Percentiles rank a stretch among this genome's conserved stretches.
These are phyloP conservation scores for Euschistus heros DNA, from an alignment of 1,140 invertebrate species.

Conservation along the genomic window DNA sequence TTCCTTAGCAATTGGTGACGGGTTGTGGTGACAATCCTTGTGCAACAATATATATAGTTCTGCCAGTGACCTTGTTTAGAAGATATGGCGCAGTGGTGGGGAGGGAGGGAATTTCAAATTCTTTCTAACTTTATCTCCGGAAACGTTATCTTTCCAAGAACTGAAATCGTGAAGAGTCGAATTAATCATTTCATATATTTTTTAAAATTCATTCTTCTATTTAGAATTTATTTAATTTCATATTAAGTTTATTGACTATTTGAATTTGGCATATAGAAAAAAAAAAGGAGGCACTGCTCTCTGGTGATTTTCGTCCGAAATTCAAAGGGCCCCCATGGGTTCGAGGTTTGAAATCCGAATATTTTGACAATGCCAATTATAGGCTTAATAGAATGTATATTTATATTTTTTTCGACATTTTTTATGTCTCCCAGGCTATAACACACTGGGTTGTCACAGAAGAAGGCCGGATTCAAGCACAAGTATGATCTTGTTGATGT, in stretches of 20 bases:
- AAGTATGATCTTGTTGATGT: neutral
- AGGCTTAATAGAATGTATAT: too few relatives aligned
- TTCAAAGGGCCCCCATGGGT: neutral
- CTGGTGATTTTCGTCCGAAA: too few relatives aligned
- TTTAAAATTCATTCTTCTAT: too few relatives aligned
- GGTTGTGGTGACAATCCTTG: neutral
- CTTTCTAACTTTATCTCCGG: too few relatives aligned
- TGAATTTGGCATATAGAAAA: too few relatives aligned
- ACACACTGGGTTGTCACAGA: constrained; percentile 20
- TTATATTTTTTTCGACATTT: neutral
- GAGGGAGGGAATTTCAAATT: constrained; percentile 3
- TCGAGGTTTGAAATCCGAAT: neutral
- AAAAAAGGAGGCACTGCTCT: too few relatives aligned
- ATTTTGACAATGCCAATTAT: too few relatives aligned
- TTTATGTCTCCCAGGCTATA: neutral
- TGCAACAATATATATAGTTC: neutral
- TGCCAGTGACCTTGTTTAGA: neutral
- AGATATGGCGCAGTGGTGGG: neutral
- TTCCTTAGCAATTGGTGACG: neutral
- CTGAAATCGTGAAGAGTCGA: too few relatives aligned
- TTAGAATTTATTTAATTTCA: too few relatives aligned
- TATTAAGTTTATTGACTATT: too few relatives aligned
- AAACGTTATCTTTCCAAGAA: too few relatives aligned
- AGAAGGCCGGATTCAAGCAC: constrained; percentile 11
- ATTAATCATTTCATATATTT: too few relatives aligned